Evolutionary conservation across 37 sponge, comb jelly and placozoan genomes (phyloP), one percentile per base, ranked within the genome.

Genomic region (Mnemiopsis leidyi): DNA sequence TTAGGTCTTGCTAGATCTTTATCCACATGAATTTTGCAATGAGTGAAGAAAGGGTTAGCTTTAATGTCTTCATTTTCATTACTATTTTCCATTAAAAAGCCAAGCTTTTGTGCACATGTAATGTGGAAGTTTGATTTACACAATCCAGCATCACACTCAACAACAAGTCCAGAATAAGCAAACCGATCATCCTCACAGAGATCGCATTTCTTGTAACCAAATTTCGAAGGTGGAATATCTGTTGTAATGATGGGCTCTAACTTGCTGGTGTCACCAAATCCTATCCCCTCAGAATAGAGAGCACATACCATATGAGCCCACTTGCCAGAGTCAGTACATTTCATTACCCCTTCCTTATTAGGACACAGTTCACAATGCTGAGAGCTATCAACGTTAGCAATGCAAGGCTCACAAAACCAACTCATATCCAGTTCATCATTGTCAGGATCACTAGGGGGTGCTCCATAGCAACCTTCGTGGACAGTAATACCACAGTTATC

Each of bases 21-120:
- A 28, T 85, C 90, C 0, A 85, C 90, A 40, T 85, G 90, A 40
- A 85, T 29, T 85, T 85, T 85, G 90, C 90, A 85, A 25, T 85
- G 36, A 9, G 61, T 37, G 25, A 28, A 85, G 90, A 85, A 85
- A 3, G 90, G 90, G 24, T 85, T 85, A 23, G 90, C 39, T 18
- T 40, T 85, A 21, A 38, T 29, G 24, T 38, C 90, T 5, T 39
- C 61, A 23, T 25, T 29, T 5, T 39, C 61, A 25, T 71, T 28
- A 2, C 3, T 38, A 40, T 85, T 85, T 37, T 85, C 90, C 90
- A 40, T 40, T 7, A 85, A 37, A 39, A 39, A 85, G 21, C 90
- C 90, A 0, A 85, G 2, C 25, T 40, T 85, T 38, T 85, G 90
- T 18, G 90, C 90, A 85, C 90, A 85, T 28, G 90, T 85, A 28